phyloP scores from a whole-genome alignment of 2,888 invertebrate genomes.

The Lasioglossum morio region DNA sequence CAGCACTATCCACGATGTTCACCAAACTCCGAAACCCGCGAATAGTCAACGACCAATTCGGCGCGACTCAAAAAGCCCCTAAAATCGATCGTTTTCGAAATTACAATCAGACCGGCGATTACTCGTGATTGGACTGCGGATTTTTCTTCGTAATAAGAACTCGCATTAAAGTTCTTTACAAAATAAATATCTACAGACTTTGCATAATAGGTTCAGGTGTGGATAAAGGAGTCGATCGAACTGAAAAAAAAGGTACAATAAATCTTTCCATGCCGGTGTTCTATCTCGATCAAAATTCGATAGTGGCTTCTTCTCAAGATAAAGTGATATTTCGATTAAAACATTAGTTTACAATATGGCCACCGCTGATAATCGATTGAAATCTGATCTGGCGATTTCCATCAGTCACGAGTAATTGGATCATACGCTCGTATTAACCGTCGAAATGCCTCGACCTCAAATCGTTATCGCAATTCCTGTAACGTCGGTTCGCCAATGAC shows the following conservation, averaged over 20 bases:
- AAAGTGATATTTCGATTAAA: not conserved
- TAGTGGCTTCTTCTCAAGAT: not conserved
- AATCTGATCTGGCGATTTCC: not conserved
- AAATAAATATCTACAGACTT: no score
- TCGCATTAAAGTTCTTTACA: no score
- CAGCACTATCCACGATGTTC: not conserved
- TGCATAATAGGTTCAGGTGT: no score
- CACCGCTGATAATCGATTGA: not conserved
- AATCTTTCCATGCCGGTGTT: not conserved
- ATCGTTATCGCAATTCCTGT: not conserved
- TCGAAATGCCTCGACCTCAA: not conserved
- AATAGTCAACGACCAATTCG: not conserved
- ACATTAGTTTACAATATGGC: not conserved
- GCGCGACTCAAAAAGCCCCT: not conserved
- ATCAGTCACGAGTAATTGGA: not conserved
- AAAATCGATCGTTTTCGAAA: not conserved
- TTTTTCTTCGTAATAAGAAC: no score
- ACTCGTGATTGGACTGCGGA: no score
- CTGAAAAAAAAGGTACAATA: no score
- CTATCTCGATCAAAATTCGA: not conserved
- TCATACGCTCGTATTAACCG: not conserved
- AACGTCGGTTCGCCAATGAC: not conserved
- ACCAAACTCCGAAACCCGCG: not conserved
- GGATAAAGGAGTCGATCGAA: no score
- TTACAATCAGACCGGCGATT: not conserved